These are phyloP conservation scores for Willowsia nigromaculata DNA, from an alignment of 2,888 invertebrate species.

Conservation along the genomic window DNA sequence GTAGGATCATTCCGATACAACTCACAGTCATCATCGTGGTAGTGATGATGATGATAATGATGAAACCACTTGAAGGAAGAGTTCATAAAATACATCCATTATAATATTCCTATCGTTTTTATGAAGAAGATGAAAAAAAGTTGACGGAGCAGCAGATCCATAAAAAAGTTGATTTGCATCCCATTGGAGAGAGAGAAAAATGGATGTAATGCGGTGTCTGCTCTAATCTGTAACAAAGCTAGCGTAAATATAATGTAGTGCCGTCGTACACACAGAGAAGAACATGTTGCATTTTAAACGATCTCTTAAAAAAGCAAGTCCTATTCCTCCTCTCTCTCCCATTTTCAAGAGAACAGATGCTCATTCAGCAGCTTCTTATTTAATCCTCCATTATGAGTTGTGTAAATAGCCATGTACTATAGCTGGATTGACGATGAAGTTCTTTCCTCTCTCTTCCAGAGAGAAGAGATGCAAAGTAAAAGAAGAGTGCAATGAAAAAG, in stretches of 20 bases:
- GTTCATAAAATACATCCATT: conserved; percentile 1
- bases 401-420: neutral
- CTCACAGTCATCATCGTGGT: neutral
- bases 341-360: neutral
- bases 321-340: neutral
- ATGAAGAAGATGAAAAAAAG: neutral
- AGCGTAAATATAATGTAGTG: no score
- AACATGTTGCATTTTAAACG: neutral
- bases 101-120: neutral
- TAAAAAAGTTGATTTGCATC: conserved; percentile 40
- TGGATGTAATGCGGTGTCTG: neutral
- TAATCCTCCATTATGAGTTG: neutral
- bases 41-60: neutral
- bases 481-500: neutral
- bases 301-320: no score
- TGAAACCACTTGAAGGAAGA: neutral
- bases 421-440: no score
- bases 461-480: neutral
- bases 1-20: neutral
- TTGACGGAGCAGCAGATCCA: neutral
- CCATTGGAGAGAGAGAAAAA: neutral
- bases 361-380: neutral
- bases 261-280: neutral
- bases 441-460: no score
- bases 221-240: neutral